Base-by-base conservation (phyloP, 2,113 vertebrate genomes). In the Muscicapa adusta region DNA sequence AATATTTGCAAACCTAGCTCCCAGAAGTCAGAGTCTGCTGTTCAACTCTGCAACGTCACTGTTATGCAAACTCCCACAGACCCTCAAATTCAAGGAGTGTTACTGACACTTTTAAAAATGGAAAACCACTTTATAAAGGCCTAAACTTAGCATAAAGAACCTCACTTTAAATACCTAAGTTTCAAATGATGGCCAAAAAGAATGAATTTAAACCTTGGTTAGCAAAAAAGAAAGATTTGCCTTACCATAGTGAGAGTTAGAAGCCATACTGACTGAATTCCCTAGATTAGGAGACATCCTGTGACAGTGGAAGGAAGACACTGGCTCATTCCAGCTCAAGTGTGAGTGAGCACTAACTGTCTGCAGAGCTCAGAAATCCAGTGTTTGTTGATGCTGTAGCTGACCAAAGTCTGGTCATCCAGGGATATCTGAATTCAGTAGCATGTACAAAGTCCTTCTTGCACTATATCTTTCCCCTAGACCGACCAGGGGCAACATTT, bases 221-320 rank as follows among this genome's bases (percentile, higher is more conserved):
- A 93, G 92, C 79, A 88, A 96, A 93, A 51, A 92, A 53, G 89
- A 96, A 96, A 95, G 93, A 96, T 36, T 85, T 98, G 98, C 97
- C 98, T 98, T 98, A 98, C 78, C 86, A 60, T 70, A 95, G 93
- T 1, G 6, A 89, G 97, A 28, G 54, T 93, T 96, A 97, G 96
- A 98, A 98, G 98, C 98, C 97, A 97, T 98, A 97, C 89, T 88
- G 96, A 96, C 96, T 89, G 91, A 94, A 94, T 94, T 94, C 88
- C 93, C 68, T 51, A 77, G 86, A 78, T 58, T 82, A 84, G 93
- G 71, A 88, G 68, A n/a, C 48, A 80, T 29, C 51, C 80, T 48
- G 45, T 86, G 87, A 58, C 78, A 34, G 5, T n/a, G 48, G 81
- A 93, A 85, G 12, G 65, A 91, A 66, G 62, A n/a, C n/a, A 43